Evolutionary conservation across 2,797 vertebrate species (phyloP).

Genomic region (Micrastur ruficollis): DNA sequence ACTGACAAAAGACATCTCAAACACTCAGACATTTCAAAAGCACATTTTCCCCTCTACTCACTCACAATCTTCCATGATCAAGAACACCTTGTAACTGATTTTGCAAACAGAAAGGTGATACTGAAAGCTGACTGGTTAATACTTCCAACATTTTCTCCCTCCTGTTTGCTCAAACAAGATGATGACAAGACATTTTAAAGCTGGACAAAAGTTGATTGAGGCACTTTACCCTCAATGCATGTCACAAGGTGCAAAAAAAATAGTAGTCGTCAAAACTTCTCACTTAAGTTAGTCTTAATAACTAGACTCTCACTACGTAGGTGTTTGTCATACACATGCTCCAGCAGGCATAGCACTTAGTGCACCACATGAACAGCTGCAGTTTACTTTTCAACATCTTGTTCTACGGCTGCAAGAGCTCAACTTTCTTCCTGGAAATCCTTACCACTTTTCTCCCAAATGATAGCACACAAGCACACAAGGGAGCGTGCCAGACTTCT

Average conservation of each 20-base stretch:
- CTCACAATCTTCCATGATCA: neutral
- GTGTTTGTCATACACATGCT: neutral
- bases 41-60: neutral
- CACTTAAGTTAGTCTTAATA: neutral
- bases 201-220: neutral
- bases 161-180: neutral
- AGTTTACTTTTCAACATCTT: neutral
- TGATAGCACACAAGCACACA: neutral
- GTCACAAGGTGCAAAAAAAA: accelerated
- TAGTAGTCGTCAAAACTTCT: neutral
- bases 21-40: neutral
- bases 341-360: neutral
- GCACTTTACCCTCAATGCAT: neutral
- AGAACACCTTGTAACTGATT: neutral
- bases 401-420: neutral
- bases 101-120: neutral
- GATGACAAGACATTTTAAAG: neutral
- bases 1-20: neutral
- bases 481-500: neutral
- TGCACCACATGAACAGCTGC: neutral
- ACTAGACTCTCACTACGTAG: neutral
- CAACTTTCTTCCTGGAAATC: neutral
- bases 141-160: neutral
- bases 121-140: neutral
- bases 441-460: neutral